Conservation (phyloP, 2,113 vertebrate genomes). For the Callithrix jacchus region DNA sequence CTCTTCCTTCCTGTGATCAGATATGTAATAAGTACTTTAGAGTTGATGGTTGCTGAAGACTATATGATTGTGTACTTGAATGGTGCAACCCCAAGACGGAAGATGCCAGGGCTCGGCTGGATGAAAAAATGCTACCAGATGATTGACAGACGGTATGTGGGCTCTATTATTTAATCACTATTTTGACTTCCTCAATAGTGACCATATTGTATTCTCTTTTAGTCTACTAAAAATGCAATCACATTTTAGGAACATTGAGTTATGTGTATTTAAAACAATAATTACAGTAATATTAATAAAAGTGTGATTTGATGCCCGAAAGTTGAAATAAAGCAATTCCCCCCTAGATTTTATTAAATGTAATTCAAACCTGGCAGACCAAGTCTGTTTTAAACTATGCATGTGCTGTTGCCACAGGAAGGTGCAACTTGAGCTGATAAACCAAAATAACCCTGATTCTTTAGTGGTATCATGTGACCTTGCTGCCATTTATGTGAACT, state of each 20-base stretch:
- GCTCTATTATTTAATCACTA: background rate
- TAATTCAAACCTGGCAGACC: background rate
- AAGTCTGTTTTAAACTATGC: background rate
- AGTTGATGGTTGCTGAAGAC: constrained; percentile 97
- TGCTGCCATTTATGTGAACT: background rate
- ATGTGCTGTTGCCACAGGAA: background rate
- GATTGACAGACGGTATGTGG: constrained; percentile 93
- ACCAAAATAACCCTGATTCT: background rate
- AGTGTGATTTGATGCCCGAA: background rate
- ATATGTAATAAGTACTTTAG: constrained; percentile 97
- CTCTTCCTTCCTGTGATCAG: constrained; percentile 80
- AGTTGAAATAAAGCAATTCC: background rate
- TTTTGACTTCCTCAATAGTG: background rate
- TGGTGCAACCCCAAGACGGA: constrained; percentile 95
- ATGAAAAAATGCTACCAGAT: constrained; percentile 99
- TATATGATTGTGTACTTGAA: constrained; percentile 99
- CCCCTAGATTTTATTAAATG: background rate
- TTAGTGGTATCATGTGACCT: background rate
- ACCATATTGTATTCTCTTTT: background rate
- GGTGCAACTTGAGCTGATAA: background rate
- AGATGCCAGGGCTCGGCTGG: constrained; percentile 97
- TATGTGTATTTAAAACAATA: background rate
- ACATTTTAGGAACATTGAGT: background rate
- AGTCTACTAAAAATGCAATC: background rate
- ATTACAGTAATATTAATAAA: background rate